Evolutionary conservation across 1,140 invertebrate species (phyloP), one percentile per base, ranked within the genome.

Genomic region (Aphelinus atriplicis): DNA sequence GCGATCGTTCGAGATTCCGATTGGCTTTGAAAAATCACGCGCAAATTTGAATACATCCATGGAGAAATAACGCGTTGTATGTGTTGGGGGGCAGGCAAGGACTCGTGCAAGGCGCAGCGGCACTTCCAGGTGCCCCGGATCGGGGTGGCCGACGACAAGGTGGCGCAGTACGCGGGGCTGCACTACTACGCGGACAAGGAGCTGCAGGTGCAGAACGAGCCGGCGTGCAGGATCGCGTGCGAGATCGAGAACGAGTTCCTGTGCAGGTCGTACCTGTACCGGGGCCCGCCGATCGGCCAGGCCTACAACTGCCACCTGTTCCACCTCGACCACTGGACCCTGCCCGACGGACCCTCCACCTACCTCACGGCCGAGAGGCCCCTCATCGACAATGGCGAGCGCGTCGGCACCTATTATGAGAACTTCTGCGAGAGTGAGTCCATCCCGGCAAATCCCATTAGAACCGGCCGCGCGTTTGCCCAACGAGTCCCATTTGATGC

Each of bases 111-210:
- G 83, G 92, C 91, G 2, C 92, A 92, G 72, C 90, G 94, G 68
- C 88, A 91, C 26, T 97, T 94, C 87, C 91, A 92, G 76, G 90
- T 92, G 57, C 95, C 96, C 1, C 90, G 94, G 76, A 92, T 97
- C 74, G 96, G 96, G 7, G 94, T 97, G 2, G 93, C 95, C 6
- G 94, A 95, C 73, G 94, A 96, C 81, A 95, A 96, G 86, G 93
- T 98, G 0, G 93, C 95, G 1, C 95, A 97, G 81, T 97, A 97
- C 81, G 96, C 95, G 1, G 93, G 94, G 4, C 88, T 97, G 1
- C 95, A 97, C 81, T 97, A 97, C 85, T 97, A 97, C 87, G 94
- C 94, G 1, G 96, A 98, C 86, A 97, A 97, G 88, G 96, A 97
- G 84, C 84, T 97, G 42, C 85, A 92, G 86, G 94, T 95, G 51